A percentile compares a stretch with the other conserved stretches of the same genome.
Conservation (phyloP, 2,888 invertebrate species). For the Ecliptopera silaceata region DNA sequence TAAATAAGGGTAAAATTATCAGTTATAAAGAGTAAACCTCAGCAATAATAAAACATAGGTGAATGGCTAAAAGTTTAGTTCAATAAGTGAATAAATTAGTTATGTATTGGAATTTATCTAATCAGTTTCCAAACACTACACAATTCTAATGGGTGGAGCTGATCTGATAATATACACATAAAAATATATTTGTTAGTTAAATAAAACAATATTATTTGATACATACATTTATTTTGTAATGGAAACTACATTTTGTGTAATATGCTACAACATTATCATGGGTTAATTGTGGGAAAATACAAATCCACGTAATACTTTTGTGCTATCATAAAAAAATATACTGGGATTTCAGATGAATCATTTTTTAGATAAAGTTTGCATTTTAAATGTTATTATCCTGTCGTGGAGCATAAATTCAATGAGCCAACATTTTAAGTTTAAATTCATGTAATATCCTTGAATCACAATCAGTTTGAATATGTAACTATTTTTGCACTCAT, state of each 20-base stretch:
- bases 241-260: no score
- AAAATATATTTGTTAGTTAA: no score
- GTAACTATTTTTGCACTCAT: neutral
- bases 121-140: neutral
- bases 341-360: constrained; percentile 7
- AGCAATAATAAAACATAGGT: neutral
- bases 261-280: no score
- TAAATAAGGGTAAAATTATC: constrained; percentile 2
- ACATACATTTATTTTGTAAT: no score
- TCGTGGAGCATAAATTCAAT: no score
- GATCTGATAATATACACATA: neutral
- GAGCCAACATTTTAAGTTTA: no score
- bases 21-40: neutral
- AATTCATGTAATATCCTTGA: neutral
- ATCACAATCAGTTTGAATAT: neutral
- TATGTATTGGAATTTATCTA: neutral
- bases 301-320: neutral
- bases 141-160: neutral
- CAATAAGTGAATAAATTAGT: no score
- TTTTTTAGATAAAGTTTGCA: neutral
- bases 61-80: neutral
- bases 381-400: neutral
- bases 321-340: neutral
- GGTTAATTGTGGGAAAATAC: no score
- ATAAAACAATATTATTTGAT: no score